Evolutionary conservation across 2,113 vertebrate genomes (phyloP).

Genomic region (Mohoua ochrocephala): DNA sequence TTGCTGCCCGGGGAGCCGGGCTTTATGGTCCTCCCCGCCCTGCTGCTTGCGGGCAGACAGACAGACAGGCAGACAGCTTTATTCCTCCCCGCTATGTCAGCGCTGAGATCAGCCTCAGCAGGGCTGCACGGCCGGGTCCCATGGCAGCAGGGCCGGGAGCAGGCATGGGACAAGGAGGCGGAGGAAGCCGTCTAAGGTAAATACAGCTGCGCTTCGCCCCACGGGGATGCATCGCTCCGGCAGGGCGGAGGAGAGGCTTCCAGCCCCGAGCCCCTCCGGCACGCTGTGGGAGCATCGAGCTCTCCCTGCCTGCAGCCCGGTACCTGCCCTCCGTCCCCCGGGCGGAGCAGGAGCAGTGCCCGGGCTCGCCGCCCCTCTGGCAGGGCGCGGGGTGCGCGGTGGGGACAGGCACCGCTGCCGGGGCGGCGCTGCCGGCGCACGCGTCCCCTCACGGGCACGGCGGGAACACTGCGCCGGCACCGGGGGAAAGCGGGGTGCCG

Average conservation of each 20-base stretch:
- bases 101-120: background rate
- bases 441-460: background rate
- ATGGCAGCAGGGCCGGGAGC: background rate
- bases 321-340: background rate
- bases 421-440: background rate
- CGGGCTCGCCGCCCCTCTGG: background rate
- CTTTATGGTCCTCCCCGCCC: background rate
- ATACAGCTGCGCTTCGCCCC: background rate
- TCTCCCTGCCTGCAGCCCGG: background rate
- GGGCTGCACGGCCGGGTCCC: background rate
- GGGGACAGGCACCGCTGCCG: too few species aligned
- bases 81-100: background rate
- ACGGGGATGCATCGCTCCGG: fast-evolving
- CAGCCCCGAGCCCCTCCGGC: background rate
- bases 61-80: background rate
- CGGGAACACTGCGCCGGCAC: too few species aligned
- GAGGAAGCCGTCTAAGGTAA: background rate
- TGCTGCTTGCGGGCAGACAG: background rate
- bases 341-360: background rate
- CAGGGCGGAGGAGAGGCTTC: fast-evolving
- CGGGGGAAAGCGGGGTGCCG: too few species aligned
- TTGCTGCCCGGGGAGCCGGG: background rate
- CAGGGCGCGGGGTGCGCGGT: too few species aligned
- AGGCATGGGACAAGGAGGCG: background rate
- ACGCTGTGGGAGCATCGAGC: fast-evolving